Percentiles rank a stretch among this genome's conserved stretches.
Evolutionary conservation across 1,140 invertebrate species (phyloP).

Genomic region (Cotesia chilonis): DNA sequence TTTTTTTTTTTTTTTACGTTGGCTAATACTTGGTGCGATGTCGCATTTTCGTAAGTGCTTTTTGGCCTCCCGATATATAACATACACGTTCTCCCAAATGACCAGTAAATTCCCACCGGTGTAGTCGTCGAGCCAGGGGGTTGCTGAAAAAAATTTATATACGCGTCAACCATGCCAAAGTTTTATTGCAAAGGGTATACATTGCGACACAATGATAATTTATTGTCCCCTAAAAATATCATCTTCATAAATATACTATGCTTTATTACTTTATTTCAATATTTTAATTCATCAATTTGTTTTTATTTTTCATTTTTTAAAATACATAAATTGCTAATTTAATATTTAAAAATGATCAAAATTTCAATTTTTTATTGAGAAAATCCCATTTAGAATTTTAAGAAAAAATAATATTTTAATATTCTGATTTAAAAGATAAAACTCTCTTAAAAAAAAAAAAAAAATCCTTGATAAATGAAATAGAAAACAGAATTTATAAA

Average conservation of each 20-base stretch:
- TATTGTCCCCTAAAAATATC: constrained; percentile 22
- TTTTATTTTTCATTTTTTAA: too few species aligned
- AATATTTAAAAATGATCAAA: too few species aligned
- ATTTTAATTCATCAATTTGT: too few species aligned
- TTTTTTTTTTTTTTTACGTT: constrained; percentile 1
- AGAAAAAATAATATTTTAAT: too few species aligned
- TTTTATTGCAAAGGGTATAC: constrained; percentile 27
- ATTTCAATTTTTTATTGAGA: too few species aligned
- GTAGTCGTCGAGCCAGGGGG: not conserved
- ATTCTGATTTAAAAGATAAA: too few species aligned
- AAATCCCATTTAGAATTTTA: too few species aligned
- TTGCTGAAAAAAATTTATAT: constrained; percentile 25
- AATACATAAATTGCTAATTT: too few species aligned
- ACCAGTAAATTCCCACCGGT: constrained; percentile 28
- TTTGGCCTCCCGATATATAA: constrained; percentile 34
- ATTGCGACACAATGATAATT: constrained; percentile 22
- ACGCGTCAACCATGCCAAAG: constrained; percentile 24
- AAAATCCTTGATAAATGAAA: too few species aligned
- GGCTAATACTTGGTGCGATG: constrained; percentile 21
- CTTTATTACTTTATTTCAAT: constrained; percentile 1
- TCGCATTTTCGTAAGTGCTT: constrained; percentile 33
- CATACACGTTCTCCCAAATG: constrained; percentile 33
- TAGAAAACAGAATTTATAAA: too few species aligned
- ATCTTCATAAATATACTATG: constrained; percentile 17
- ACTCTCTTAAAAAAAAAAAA: too few species aligned